These are phyloP conservation scores for Papilio xuthus DNA, from an alignment of 1,140 invertebrate species.

Conservation along the genomic window DNA sequence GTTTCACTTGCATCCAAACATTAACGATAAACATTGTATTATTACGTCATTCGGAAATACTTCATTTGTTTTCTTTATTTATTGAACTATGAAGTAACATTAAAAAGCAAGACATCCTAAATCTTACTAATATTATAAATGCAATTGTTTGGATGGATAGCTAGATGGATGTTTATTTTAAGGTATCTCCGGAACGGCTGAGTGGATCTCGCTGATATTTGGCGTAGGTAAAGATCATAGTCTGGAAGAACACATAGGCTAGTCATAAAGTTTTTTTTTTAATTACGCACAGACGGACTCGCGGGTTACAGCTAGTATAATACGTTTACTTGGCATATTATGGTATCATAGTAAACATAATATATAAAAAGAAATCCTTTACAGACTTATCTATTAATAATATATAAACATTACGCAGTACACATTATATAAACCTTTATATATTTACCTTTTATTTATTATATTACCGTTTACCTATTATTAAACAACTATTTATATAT, in stretches of 20 bases:
- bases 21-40: background rate
- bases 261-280: too few species aligned
- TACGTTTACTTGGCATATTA: background rate
- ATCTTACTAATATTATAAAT: too few species aligned
- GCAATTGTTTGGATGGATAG: too few species aligned
- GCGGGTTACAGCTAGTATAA: background rate
- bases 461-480: too few species aligned
- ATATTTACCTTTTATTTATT: too few species aligned
- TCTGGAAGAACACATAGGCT: too few species aligned
- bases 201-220: too few species aligned
- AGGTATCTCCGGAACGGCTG: too few species aligned
- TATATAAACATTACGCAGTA: background rate
- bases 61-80: constrained; percentile 2
- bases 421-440: background rate
- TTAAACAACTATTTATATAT: too few species aligned
- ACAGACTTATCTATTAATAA: background rate
- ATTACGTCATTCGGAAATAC: background rate
- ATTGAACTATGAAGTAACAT: background rate
- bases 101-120: background rate
- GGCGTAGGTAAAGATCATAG: too few species aligned
- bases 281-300: too few species aligned
- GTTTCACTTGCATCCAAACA: background rate
- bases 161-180: too few species aligned
- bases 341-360: constrained; percentile 5
- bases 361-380: constrained; percentile 9